Base-by-base conservation (phyloP, 2,888 invertebrate species). In the Scaptomyza reducta region DNA sequence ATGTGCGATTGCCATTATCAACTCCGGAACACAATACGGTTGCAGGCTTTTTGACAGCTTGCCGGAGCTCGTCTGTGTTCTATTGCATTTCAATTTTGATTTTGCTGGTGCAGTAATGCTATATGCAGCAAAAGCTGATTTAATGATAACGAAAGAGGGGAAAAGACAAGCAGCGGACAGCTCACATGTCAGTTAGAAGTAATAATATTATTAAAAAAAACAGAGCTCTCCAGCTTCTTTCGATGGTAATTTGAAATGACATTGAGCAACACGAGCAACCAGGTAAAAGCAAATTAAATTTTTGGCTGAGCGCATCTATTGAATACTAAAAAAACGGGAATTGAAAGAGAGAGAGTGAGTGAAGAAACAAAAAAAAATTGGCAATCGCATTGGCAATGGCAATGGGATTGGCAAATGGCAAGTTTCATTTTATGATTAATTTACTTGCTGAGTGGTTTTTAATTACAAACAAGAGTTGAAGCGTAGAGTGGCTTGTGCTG, bases 381-480 rank as follows among this genome's bases (percentile, higher is more conserved):
- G 49, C 16, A 45, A 56, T 41, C 11, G 49, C 35, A 35, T 27
- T 33, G 44, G 51, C 27, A 70, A 29, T 60, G 50, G 64, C 40
- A 53, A 38, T 62, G 47, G 49, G 22, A 66, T 31, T 60, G 53
- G 62, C 40, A 53, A 55, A 64, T 54, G 67, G 67, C 73, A 71
- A 74, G 54, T 69, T 77, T 76, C 61, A 72, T 86, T 85, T 84
- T 84, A 84, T 84, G 84, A 84, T 88, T 88, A 86, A 84, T 84
- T 88, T 79, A 83, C 76, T 86, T 79, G 88, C 86, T 84, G 84
- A 84, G 88, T 84, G 84, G 80, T 79, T 84, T 88, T 84, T 84
- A 84, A 84, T 84, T 84, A 84, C 87, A 83, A 88, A 83, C 87
- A 84, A 86, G 85, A 87, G 76, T 70, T 78, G 74, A 74, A 69